Conservation (phyloP, 2,888 invertebrate genomes). For the Erannis defoliaria region DNA sequence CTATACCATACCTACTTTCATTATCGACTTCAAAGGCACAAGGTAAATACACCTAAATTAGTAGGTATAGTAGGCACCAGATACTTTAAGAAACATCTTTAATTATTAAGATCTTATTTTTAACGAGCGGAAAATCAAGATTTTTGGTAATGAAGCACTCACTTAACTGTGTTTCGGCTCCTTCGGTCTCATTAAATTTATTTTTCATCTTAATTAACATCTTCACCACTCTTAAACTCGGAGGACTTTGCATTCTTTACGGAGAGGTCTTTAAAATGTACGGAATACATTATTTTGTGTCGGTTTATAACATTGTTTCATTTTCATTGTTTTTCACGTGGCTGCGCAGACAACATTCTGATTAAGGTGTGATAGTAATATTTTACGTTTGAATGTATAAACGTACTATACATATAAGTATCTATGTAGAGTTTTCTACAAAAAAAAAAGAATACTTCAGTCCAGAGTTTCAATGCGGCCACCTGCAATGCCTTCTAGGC, state of each 20-base stretch:
- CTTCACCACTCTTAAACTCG: conserved; percentile 52
- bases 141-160: conserved; percentile 62
- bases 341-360: too few relatives aligned
- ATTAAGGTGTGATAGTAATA: too few relatives aligned
- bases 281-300: conserved; percentile 37
- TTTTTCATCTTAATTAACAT: conserved; percentile 67
- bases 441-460: too few relatives aligned
- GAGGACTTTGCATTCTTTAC: conserved; percentile 51
- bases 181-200: conserved; percentile 66
- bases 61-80: conserved; percentile 8
- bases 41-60: conserved; percentile 28
- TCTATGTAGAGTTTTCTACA: too few relatives aligned
- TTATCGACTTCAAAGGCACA: conserved; percentile 26
- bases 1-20: conserved; percentile 17
- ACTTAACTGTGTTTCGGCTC: conserved; percentile 59
- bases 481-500: too few relatives aligned
- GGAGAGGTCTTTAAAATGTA: conserved; percentile 40
- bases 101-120: conserved; percentile 47
- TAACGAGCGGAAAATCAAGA: conserved; percentile 54
- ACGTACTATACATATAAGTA: too few relatives aligned
- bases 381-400: too few relatives aligned
- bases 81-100: conserved; percentile 38
- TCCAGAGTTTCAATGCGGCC: too few relatives aligned
- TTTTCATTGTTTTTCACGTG: conserved; percentile 4
- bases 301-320: conserved; percentile 36